A percentile compares a stretch with the other conserved stretches of the same genome.
These are phyloP conservation scores for Indicator maculatus DNA, from an alignment of 2,113 vertebrate species.

Conservation along the genomic window DNA sequence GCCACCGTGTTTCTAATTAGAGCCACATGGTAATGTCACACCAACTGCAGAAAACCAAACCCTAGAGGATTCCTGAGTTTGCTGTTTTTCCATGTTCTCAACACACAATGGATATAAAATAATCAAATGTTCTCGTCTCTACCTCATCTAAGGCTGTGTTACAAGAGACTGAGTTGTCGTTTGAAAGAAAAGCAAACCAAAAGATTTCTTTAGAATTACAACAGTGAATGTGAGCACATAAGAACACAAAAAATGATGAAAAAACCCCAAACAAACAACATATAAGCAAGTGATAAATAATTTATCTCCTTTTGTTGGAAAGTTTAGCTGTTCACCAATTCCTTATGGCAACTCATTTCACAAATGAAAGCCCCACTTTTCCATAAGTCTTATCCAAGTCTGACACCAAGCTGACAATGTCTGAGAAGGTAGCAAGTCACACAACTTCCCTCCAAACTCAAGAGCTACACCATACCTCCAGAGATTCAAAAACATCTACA, in stretches of 20 bases:
- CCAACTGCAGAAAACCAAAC: slow-evolving; percentile 49
- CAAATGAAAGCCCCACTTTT: neutral
- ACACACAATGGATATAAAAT: slow-evolving; percentile 56
- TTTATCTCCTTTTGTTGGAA: neutral
- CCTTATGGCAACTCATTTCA: neutral
- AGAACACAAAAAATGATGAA: neutral
- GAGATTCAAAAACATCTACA: neutral
- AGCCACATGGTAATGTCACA: slow-evolving; percentile 65
- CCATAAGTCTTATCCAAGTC: neutral
- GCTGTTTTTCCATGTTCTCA: slow-evolving; percentile 41
- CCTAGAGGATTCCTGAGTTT: slow-evolving; percentile 44
- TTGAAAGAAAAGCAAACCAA: slow-evolving; percentile 52
- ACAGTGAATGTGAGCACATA: neutral
- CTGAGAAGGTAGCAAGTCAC: neutral
- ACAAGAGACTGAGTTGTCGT: neutral
- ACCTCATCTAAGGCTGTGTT: slow-evolving; percentile 30
- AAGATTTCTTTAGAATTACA: neutral
- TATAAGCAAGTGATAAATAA: neutral
- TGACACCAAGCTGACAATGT: accelerated
- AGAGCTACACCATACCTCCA: neutral
- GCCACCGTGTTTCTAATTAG: slow-evolving; percentile 60
- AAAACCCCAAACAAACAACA: neutral
- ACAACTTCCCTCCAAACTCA: neutral
- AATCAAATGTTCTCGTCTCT: slow-evolving; percentile 47
- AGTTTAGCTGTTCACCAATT: neutral